Percentiles rank a stretch among this genome's conserved stretches.
Conservation (phyloP, 2,797 vertebrate genomes). For the Leptatherina wallacei region DNA sequence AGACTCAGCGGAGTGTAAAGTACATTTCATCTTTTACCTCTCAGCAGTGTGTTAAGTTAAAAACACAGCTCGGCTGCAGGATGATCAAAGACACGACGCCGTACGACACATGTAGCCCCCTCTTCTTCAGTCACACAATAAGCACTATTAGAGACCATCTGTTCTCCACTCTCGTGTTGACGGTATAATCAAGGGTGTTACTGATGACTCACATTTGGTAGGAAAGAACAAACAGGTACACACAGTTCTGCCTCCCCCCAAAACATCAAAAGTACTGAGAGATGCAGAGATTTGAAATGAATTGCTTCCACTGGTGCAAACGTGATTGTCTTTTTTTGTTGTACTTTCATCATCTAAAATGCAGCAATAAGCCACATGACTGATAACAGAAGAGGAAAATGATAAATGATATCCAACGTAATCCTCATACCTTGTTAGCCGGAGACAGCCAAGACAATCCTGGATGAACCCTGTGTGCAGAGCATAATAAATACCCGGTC, state of each 20-base stretch:
- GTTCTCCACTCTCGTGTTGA: constrained; percentile 70
- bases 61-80: not conserved
- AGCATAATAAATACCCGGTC: constrained; percentile 15
- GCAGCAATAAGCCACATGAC: not conserved
- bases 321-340: not conserved
- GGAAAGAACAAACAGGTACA: constrained; percentile 65
- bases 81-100: constrained; percentile 18
- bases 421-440: constrained; percentile 52
- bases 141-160: constrained; percentile 79
- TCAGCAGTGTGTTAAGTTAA: not conserved
- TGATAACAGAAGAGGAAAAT: constrained; percentile 18
- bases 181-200: constrained; percentile 69
- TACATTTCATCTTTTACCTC: not conserved
- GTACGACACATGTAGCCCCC: not conserved
- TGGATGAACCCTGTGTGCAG: not conserved
- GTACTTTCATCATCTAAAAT: not conserved
- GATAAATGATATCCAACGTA: constrained; percentile 38
- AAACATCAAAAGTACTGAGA: constrained; percentile 4
- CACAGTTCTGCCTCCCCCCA: not conserved
- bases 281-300: not conserved
- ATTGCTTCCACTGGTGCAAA: not conserved
- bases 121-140: constrained; percentile 18
- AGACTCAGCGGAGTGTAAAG: not conserved
- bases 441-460: constrained; percentile 8
- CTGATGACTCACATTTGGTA: constrained; percentile 79